Conservation (phyloP, 2,797 vertebrate species). For the Craterocephalus amniculus region DNA sequence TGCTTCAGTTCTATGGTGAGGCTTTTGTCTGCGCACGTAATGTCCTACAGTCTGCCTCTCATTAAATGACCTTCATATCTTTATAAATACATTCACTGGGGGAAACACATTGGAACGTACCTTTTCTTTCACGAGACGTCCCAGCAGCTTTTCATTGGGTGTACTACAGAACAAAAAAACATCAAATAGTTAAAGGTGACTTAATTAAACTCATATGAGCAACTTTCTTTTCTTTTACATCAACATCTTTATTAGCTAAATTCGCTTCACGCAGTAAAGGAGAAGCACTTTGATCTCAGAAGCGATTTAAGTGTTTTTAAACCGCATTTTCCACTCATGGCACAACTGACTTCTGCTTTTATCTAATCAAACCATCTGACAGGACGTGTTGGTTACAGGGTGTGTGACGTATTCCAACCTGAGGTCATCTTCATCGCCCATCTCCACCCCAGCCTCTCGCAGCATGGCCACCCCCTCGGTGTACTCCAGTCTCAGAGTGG, state of each 20-base stretch:
- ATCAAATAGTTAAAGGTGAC: background rate
- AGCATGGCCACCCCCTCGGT: slow-evolving; percentile 94
- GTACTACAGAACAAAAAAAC: slow-evolving; percentile 82
- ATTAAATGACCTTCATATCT: background rate
- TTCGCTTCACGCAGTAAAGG: background rate
- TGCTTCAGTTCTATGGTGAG: background rate
- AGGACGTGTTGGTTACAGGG: background rate
- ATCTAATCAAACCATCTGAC: slow-evolving; percentile 23
- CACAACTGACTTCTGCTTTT: slow-evolving; percentile 5
- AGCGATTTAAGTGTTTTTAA: slow-evolving; percentile 14
- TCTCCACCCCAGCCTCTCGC: slow-evolving; percentile 92
- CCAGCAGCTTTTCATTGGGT: slow-evolving; percentile 97
- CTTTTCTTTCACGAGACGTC: slow-evolving; percentile 98
- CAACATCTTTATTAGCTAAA: background rate
- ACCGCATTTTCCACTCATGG: slow-evolving; percentile 1
- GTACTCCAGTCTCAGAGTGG: slow-evolving; percentile 94
- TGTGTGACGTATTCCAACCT: slow-evolving; percentile 81
- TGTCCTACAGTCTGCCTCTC: background rate
- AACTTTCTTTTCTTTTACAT: background rate
- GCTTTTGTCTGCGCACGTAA: background rate
- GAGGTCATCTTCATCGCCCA: slow-evolving; percentile 97
- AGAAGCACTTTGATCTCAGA: background rate
- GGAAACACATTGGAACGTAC: slow-evolving; percentile 70
- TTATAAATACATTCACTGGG: background rate
- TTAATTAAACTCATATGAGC: background rate